Conservation (phyloP, 2,113 vertebrate genomes). For the Ahaetulla prasina region DNA sequence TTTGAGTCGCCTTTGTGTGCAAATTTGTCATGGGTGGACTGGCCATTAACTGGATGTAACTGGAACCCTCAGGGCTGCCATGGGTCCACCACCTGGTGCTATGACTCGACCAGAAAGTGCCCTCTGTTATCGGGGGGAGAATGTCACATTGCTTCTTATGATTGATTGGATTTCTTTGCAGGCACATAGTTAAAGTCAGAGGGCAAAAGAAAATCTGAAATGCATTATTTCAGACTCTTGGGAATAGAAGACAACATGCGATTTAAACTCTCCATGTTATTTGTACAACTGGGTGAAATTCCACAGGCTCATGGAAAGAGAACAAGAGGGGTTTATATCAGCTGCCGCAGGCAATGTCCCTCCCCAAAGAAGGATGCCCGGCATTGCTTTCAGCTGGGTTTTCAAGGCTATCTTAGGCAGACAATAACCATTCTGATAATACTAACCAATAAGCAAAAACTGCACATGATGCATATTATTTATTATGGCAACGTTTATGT, state of each 20-base stretch:
- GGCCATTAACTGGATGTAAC: conserved; percentile 28
- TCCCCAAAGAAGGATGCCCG: not conserved
- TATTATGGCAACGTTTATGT: not conserved
- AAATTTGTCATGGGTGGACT: conserved; percentile 21
- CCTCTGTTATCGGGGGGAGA: not conserved
- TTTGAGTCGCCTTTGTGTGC: conserved; percentile 11
- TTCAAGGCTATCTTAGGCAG: not conserved
- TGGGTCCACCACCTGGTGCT: conserved; percentile 1
- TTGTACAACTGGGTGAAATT: not conserved
- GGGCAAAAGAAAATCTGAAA: conserved; percentile 5
- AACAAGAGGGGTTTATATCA: not conserved
- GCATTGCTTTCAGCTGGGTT: not conserved
- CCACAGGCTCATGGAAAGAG: not conserved
- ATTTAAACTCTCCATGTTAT: not conserved
- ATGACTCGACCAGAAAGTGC: not conserved
- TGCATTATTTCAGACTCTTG: not conserved
- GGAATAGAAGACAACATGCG: not conserved
- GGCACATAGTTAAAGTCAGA: not conserved
- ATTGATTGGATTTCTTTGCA: conserved; percentile 9
- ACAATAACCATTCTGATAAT: not conserved
- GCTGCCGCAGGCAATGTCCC: not conserved
- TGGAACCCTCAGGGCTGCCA: not conserved
- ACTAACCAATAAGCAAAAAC: not conserved
- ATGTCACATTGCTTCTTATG: not conserved
- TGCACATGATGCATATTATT: not conserved